These are phyloP conservation scores for Bombus vancouverensis DNA, from an alignment of 1,140 invertebrate genomes.

Conservation along the genomic window DNA sequence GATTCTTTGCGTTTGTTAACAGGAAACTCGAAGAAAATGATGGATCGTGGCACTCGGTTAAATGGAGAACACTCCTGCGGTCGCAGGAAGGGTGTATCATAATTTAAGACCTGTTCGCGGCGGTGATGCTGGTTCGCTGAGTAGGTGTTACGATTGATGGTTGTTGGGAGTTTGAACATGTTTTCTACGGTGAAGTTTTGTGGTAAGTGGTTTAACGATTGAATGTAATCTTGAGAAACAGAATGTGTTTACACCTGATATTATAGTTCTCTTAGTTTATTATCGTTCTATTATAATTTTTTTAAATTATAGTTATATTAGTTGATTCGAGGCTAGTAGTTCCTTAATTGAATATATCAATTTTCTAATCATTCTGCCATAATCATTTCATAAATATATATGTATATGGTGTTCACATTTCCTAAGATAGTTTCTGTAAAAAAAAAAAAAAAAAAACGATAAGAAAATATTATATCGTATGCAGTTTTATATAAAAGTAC, in stretches of 20 bases:
- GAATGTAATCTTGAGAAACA: too few species aligned
- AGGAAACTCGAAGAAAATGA: background rate
- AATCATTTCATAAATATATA: too few species aligned
- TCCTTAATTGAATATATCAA: too few species aligned
- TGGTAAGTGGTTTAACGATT: background rate
- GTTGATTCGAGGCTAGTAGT: too few species aligned
- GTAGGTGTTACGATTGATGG: background rate
- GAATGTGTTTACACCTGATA: background rate
- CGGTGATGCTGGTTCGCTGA: background rate
- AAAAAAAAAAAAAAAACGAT: too few species aligned
- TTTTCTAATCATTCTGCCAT: too few species aligned
- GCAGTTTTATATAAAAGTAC: too few species aligned
- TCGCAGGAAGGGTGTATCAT: background rate
- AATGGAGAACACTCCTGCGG: background rate
- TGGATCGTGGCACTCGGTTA: background rate
- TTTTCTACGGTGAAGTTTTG: background rate
- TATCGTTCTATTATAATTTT: background rate
- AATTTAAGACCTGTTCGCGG: background rate
- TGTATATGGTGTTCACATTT: too few species aligned
- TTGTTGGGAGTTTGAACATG: background rate
- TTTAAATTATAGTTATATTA: background rate
- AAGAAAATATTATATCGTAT: too few species aligned
- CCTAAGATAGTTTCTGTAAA: too few species aligned
- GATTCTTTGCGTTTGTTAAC: background rate
- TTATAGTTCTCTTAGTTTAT: background rate